A percentile compares a stretch with the other conserved stretches of the same genome.
Evolutionary conservation across 2,888 invertebrate species (phyloP).

Genomic region (Apodemia duryi): DNA sequence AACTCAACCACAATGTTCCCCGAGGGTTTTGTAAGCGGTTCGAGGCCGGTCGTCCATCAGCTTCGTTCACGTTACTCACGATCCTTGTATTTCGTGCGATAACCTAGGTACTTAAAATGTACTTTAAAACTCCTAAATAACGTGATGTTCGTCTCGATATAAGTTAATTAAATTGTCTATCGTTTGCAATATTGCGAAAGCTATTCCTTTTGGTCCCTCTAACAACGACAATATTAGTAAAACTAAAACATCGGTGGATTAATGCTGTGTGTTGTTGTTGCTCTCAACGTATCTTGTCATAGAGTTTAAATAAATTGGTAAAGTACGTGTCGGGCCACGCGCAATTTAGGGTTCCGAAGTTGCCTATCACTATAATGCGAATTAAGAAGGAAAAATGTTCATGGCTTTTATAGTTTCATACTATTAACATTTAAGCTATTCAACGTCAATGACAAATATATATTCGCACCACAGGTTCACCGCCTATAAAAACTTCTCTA

Average conservation of each 20-base stretch:
- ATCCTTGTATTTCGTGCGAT: constrained; percentile 45
- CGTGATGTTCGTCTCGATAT: constrained; percentile 1
- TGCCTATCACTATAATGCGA: too few species aligned
- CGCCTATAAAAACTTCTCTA: too few species aligned
- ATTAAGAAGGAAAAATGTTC: too few species aligned
- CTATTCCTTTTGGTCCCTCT: neutral
- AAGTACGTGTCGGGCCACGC: too few species aligned
- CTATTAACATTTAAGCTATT: too few species aligned
- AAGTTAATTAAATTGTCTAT: constrained; percentile 10
- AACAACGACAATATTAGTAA: neutral
- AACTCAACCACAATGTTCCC: constrained; percentile 58
- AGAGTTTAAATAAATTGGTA: too few species aligned
- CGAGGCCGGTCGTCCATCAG: constrained; percentile 63
- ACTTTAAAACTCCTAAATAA: constrained; percentile 23
- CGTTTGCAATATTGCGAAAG: constrained; percentile 3
- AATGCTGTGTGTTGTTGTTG: neutral
- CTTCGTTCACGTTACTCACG: constrained; percentile 56
- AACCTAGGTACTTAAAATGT: constrained; percentile 28
- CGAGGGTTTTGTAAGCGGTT: constrained; percentile 56
- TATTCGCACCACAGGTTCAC: too few species aligned
- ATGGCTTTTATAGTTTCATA: too few species aligned
- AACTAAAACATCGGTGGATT: neutral
- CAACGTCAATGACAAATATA: too few species aligned
- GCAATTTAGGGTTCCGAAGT: too few species aligned
- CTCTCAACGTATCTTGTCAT: too few species aligned